Evolutionary conservation across 2,113 vertebrate species (phyloP), one percentile per base, ranked within the genome.

Genomic region (Typhlomys cinereus): DNA sequence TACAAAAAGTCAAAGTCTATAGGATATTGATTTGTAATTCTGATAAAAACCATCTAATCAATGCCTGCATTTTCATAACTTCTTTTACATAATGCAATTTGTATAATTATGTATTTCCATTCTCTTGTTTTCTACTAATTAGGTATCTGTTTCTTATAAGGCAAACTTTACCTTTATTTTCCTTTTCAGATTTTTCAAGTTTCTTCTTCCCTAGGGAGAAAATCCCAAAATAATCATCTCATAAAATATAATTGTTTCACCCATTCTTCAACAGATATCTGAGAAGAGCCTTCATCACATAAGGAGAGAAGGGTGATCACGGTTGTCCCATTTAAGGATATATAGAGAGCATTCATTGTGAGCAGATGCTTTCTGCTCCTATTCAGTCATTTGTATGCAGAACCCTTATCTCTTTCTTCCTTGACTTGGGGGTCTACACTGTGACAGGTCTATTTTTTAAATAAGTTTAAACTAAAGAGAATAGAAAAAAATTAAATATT

Each of bases 81-180:
- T 92, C 1, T 0, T 82, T 88, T 34, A 95, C 69, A 21, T 25
- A 5, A 78, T 48, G 20, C 1, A 62, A 67, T 73, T 71, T 85
- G 18, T 78, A 36, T 20, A 78, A 27, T 69, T 61, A 61, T 10
- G 1, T 52, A 34, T 44, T 71, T 50, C 76, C 44, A 71, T 86
- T 0, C 7, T 74, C 5, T 92, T 18, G 34, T 69, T 92, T 73
- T 46, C n/a, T 39, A 14, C 1, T 31, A 62, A 78, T 41, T 76
- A 71, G 64, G 36, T 39, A 11, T 34, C 5, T 0, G 7, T 80
- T 31, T 41, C 90, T 89, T 79, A 78, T 88, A 83, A 73, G 71
- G 2, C 23, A 41, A 73, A 31, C 2, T 41, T 76, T 98, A 98
- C 98, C 97, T 97, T 98, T 94, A 89, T 83, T 98, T 96, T 97